Evolutionary conservation across 2,797 vertebrate species (phyloP).

Genomic region (Channa striata): DNA sequence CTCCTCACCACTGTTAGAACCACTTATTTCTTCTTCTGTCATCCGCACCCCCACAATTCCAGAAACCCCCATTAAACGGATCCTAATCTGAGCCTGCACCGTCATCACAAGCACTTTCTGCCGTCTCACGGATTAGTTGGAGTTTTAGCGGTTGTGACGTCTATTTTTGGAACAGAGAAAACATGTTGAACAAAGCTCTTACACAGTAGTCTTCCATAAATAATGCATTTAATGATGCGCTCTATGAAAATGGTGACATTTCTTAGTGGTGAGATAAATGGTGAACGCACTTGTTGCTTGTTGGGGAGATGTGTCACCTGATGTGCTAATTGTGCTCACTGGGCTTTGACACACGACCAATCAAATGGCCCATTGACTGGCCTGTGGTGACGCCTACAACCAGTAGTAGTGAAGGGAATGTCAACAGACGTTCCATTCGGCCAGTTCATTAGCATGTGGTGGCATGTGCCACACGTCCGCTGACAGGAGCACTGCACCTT

Average conservation of each 20-base stretch:
- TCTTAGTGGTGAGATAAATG: slow-evolving; percentile 11
- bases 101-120: slow-evolving; percentile 41
- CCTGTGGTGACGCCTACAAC: slow-evolving; percentile 1
- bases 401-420: slow-evolving; percentile 4
- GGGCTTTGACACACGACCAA: slow-evolving; percentile 12
- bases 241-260: slow-evolving; percentile 34
- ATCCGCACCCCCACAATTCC: slow-evolving; percentile 39
- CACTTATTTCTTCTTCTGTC: slow-evolving; percentile 62
- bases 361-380: slow-evolving; percentile 27
- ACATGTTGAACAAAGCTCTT: slow-evolving; percentile 42
- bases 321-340: slow-evolving; percentile 7
- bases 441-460: slow-evolving; percentile 31
- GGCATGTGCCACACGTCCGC: slow-evolving; percentile 35
- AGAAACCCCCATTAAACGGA: slow-evolving; percentile 64
- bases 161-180: slow-evolving; percentile 64
- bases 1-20: slow-evolving; percentile 39
- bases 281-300: not conserved
- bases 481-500: slow-evolving; percentile 33
- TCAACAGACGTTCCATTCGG: slow-evolving; percentile 29
- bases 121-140: slow-evolving; percentile 64
- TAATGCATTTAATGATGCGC: slow-evolving; percentile 41
- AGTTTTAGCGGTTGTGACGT: slow-evolving; percentile 52
- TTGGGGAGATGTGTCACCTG: not conserved
- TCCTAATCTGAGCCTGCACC: slow-evolving; percentile 63
- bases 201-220: slow-evolving; percentile 45